Percentiles rank a stretch among this genome's conserved stretches.
phyloP scores from a whole-genome alignment of 2,113 vertebrate species.

The Montifringilla adamsi region DNA sequence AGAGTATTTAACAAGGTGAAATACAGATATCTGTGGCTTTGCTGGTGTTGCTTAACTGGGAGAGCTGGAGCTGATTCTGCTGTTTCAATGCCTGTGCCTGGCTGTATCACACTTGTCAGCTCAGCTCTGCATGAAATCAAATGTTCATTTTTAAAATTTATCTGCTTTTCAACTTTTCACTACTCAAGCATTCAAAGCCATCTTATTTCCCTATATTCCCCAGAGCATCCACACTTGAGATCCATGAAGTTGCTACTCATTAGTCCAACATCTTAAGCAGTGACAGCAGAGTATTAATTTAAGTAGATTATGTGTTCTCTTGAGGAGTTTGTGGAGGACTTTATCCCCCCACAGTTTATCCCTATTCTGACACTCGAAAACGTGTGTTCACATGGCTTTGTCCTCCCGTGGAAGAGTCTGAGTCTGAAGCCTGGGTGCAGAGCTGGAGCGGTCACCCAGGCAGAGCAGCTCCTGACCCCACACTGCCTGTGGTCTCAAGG shows the following conservation, averaged over 20 bases:
- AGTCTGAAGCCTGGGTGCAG: not conserved
- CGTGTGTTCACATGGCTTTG: not conserved
- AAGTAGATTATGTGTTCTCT: not conserved
- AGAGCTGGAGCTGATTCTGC: not conserved
- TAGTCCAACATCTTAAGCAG: not conserved
- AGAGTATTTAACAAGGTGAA: not conserved
- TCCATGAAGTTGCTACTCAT: not conserved
- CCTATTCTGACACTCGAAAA: rapidly evolving
- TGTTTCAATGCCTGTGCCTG: not conserved
- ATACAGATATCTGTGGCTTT: not conserved
- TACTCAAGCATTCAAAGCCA: not conserved
- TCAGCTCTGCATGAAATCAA: not conserved
- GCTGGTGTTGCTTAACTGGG: not conserved
- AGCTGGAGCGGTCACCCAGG: rapidly evolving
- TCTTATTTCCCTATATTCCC: not conserved
- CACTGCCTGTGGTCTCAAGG: not conserved
- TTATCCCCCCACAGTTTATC: not conserved
- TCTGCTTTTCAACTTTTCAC: not conserved
- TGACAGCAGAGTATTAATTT: not conserved
- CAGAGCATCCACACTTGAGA: not conserved
- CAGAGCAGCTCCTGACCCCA: not conserved
- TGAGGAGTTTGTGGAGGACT: not conserved
- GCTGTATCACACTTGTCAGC: not conserved
- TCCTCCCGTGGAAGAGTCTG: not conserved
- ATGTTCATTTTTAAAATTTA: not conserved